Percentiles rank a stretch among this genome's conserved stretches.
Conservation (phyloP, 2,888 invertebrate species). For the Drosophila crucigera region DNA sequence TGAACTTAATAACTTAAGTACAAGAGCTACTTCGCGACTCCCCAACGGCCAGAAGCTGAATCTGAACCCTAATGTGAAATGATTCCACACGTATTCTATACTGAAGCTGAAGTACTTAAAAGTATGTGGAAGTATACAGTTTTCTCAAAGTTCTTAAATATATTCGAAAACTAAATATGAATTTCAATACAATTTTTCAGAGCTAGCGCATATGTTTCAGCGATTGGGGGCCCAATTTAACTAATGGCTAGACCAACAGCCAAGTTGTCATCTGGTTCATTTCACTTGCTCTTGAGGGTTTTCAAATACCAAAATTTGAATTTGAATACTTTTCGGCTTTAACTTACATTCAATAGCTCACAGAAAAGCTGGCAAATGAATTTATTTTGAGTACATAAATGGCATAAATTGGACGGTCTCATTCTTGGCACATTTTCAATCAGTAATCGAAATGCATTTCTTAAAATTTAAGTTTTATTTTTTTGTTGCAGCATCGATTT, state of each 20-base stretch:
- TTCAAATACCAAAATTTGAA: background rate
- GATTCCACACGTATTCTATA: background rate
- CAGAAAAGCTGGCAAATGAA: background rate
- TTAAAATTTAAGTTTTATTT: background rate
- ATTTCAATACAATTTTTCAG: too few relatives aligned
- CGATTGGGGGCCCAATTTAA: background rate
- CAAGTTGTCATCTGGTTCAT: background rate
- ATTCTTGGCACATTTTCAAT: background rate
- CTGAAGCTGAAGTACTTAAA: background rate
- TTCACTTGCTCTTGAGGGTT: background rate
- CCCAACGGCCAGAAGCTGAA: too few relatives aligned
- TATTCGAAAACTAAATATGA: too few relatives aligned
- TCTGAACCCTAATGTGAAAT: background rate
- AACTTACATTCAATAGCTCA: background rate
- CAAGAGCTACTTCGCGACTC: background rate
- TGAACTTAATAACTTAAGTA: background rate
- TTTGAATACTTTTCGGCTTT: background rate
- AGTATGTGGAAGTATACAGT: background rate
- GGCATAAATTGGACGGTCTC: background rate
- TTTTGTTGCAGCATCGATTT: slow-evolving; percentile 29
- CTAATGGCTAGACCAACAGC: background rate
- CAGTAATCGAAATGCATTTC: slow-evolving; percentile 13
- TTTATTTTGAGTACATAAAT: background rate
- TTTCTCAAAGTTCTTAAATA: background rate
- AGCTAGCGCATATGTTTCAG: background rate